phyloP scores from a whole-genome alignment of 2,888 invertebrate species.

The Orthosia gothica region DNA sequence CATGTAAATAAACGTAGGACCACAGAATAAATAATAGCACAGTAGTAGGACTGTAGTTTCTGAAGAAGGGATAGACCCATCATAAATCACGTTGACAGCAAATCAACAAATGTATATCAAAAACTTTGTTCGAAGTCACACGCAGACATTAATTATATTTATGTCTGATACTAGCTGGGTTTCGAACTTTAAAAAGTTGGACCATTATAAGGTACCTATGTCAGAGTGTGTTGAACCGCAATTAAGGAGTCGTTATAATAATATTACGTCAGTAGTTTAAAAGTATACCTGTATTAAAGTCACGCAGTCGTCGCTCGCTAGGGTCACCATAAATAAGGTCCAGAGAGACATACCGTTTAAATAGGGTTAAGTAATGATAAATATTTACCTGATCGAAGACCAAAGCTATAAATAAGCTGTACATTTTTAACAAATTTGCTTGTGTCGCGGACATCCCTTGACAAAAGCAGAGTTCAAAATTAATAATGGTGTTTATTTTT shows the following conservation, averaged over 20 bases:
- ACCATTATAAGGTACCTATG: slow-evolving; percentile 62
- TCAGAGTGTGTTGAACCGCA: slow-evolving; percentile 81
- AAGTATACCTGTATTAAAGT: slow-evolving; percentile 71
- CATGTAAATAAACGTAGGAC: slow-evolving; percentile 13
- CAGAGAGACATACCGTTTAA: slow-evolving; percentile 14
- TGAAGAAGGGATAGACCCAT: background rate
- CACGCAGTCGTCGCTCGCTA: slow-evolving; percentile 57
- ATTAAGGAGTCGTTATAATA: slow-evolving; percentile 84
- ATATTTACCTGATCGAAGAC: slow-evolving; percentile 20
- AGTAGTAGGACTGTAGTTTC: background rate
- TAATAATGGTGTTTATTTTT: background rate
- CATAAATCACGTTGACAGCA: slow-evolving; percentile 6
- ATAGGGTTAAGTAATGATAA: slow-evolving; percentile 32
- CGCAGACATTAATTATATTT: slow-evolving; percentile 31
- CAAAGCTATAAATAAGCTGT: slow-evolving; percentile 14
- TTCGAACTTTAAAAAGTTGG: slow-evolving; percentile 32
- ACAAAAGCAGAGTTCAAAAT: background rate
- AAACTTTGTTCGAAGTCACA: slow-evolving; percentile 17
- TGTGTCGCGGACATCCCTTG: slow-evolving; percentile 7
- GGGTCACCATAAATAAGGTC: slow-evolving; percentile 57
- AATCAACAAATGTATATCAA: slow-evolving; percentile 15
- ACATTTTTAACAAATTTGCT: slow-evolving; percentile 32
- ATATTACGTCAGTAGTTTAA: slow-evolving; percentile 76
- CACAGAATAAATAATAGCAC: too few species aligned
- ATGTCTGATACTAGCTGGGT: slow-evolving; percentile 11